Percentiles rank a stretch among this genome's conserved stretches.
phyloP scores from a whole-genome alignment of 2,888 invertebrate genomes.

The Augochlorella aurata region DNA sequence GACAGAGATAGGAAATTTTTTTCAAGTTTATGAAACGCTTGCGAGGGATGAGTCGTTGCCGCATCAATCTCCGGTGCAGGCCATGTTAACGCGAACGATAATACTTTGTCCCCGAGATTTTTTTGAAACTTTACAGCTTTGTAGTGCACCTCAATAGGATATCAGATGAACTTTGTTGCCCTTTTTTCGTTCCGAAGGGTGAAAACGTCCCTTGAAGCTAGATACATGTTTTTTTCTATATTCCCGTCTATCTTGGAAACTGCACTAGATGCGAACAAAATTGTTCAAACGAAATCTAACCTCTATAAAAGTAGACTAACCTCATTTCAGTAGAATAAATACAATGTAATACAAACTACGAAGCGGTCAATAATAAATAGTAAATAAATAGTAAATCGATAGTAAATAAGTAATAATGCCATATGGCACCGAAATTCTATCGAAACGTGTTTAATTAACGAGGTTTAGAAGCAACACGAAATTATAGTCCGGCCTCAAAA shows the following conservation, averaged over 20 bases:
- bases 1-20: conserved; percentile 1
- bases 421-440: too few relatives aligned
- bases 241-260: background rate
- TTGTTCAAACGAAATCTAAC: background rate
- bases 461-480: too few relatives aligned
- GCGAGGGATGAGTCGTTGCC: background rate
- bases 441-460: too few relatives aligned
- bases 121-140: conserved; percentile 5
- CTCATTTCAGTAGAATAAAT: too few relatives aligned
- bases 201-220: background rate
- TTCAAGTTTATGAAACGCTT: background rate
- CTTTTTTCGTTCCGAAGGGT: background rate
- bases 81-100: background rate
- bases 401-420: too few relatives aligned
- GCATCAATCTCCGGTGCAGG: conserved; percentile 3
- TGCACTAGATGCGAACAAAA: background rate
- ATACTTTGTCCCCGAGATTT: conserved; percentile 2
- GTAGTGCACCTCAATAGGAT: background rate
- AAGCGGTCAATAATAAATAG: too few relatives aligned
- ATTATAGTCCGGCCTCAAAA: too few relatives aligned
- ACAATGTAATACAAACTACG: too few relatives aligned
- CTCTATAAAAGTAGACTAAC: background rate
- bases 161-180: background rate
- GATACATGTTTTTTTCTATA: background rate
- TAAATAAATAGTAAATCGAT: too few relatives aligned